Conservation (phyloP, 1,140 invertebrate genomes). For the Nasonia longicornis region DNA sequence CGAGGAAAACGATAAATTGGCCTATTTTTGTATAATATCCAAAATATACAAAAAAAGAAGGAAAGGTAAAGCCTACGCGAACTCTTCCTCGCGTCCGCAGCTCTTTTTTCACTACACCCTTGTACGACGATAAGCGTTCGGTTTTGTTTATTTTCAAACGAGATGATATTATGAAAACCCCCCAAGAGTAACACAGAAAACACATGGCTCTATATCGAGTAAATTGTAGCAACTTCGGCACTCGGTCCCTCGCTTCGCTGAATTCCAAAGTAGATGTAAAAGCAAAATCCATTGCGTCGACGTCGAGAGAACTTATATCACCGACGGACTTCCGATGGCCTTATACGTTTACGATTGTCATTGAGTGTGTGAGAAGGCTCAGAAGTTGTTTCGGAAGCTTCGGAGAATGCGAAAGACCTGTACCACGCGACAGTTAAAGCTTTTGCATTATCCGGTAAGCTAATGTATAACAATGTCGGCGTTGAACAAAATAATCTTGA, state of each 20-base stretch:
- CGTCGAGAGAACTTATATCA: conserved; percentile 4
- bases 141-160: conserved; percentile 10
- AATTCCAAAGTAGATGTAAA: conserved; percentile 28
- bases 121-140: conserved; percentile 4
- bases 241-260: conserved; percentile 36
- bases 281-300: background rate
- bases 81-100: background rate
- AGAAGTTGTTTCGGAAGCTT: background rate
- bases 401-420: background rate
- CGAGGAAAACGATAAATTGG: conserved; percentile 24
- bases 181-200: background rate
- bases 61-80: background rate
- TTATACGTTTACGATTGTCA: background rate
- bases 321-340: background rate
- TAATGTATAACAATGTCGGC: background rate
- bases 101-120: conserved; percentile 14
- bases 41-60: conserved; percentile 24
- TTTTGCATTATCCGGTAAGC: background rate
- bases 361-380: background rate
- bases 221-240: conserved; percentile 41
- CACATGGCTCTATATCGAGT: conserved; percentile 8
- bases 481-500: conserved; percentile 18
- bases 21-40: conserved; percentile 41
- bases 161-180: background rate
- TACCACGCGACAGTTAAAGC: background rate